These are phyloP conservation scores for Thaleichthys pacificus DNA, from an alignment of 2,797 vertebrate genomes.

Conservation along the genomic window DNA sequence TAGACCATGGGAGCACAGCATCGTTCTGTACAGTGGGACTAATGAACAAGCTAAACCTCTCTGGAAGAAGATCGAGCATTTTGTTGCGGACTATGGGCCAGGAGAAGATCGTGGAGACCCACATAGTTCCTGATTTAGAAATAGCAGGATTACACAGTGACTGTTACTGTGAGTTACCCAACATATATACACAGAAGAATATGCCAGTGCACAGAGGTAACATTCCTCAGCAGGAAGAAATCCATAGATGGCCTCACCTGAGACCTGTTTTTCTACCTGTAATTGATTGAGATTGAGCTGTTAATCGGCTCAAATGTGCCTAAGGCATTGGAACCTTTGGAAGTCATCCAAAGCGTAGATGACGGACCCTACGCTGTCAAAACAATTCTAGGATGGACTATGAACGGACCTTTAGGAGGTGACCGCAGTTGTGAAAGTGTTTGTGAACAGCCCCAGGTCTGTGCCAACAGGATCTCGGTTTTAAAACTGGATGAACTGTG, in stretches of 20 bases:
- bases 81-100: not conserved
- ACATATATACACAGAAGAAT: not conserved
- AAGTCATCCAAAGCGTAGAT: not conserved
- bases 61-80: not conserved
- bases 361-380: not conserved
- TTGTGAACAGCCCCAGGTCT: too few species aligned
- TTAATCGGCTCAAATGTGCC: not conserved
- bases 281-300: not conserved
- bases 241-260: not conserved
- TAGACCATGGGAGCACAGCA: not conserved
- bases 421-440: not conserved
- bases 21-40: too few species aligned
- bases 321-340: too few species aligned
- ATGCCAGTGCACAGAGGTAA: not conserved
- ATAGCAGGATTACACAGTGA: not conserved
- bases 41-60: too few species aligned
- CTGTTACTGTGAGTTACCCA: not conserved
- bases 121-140: not conserved
- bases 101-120: not conserved
- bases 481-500: not conserved
- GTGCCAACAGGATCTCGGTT: too few species aligned
- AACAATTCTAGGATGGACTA: not conserved
- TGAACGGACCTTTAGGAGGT: conserved; percentile 7
- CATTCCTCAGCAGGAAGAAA: not conserved
- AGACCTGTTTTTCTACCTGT: not conserved